Base-by-base conservation (phyloP, 2,888 invertebrate species). In the Drosophila silvestris region DNA sequence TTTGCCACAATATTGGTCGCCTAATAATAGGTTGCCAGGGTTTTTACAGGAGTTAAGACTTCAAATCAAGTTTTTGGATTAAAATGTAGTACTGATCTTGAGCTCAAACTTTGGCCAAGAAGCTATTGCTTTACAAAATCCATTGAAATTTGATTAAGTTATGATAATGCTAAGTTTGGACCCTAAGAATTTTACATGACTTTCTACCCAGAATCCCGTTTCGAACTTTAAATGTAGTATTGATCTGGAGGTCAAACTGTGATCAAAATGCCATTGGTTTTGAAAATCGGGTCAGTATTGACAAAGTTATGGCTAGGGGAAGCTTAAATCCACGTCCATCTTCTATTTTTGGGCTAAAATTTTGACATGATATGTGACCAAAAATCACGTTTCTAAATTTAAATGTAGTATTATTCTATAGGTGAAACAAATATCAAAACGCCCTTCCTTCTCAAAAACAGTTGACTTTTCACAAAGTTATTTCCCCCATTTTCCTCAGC, bases 371-470 rank as follows among this genome's bases (percentile, higher is more conserved):
- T 35, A 2, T 35, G 0, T 16, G 35, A 35, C 35, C 16, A 2
- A 16, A 14, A 35, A 35, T 5, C 14, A 35, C 35, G 35, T 35
- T 35, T 35, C 14, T 35, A 16, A 35, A 35, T 35, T 35, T 14
- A 5, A 16, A 16, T 16, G 5, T 16, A 12, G 33, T 33, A 33
- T 35, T 14, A 14, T 14, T 35, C 14, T 14, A 12, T 35, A 5
- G 12, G 33, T 35, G 5, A 35, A 35, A 35, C 35, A 14, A 5
- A 35, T 14, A 35, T 14, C 35, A n/a, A 39, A 0, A n/a, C 19
- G 1, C 19, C 3, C 1, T 19, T 9, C 9, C 1, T 39, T n/a
- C 0, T 19, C 9, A 0, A 39, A 39, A 19, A 39, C 9, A 19
- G 7, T 39, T 39, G 39, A 19, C 9, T 39, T 39, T 39, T 4